A percentile compares a stretch with the other conserved stretches of the same genome.
phyloP scores from a whole-genome alignment of 1,140 invertebrate species.

The Batillaria attramentaria region DNA sequence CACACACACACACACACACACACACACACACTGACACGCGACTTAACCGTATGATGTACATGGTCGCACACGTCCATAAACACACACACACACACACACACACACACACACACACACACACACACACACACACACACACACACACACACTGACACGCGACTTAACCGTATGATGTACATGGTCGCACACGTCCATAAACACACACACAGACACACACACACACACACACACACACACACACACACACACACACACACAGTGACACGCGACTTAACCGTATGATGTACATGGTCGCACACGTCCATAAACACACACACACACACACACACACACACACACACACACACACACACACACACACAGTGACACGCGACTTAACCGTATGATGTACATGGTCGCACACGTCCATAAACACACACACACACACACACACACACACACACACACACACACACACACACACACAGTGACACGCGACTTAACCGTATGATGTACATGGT shows the following conservation, averaged over 20 bases:
- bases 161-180: too few species aligned
- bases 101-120: too few species aligned
- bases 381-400: neutral
- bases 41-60: too few species aligned
- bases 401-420: too few species aligned
- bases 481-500: too few species aligned
- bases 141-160: neutral
- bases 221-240: neutral
- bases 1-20: too few species aligned
- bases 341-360: slow-evolving; percentile 18
- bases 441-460: too few species aligned
- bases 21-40: too few species aligned
- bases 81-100: neutral
- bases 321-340: slow-evolving; percentile 7
- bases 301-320: neutral
- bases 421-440: too few species aligned
- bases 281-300: too few species aligned
- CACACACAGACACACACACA: slow-evolving; percentile 16
- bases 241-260: neutral
- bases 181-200: neutral
- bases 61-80: neutral
- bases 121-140: neutral
- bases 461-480: too few species aligned
- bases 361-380: neutral
- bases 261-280: too few species aligned